These are phyloP conservation scores for Dryadula phaetusa DNA, from an alignment of 2,888 invertebrate species.

Conservation along the genomic window DNA sequence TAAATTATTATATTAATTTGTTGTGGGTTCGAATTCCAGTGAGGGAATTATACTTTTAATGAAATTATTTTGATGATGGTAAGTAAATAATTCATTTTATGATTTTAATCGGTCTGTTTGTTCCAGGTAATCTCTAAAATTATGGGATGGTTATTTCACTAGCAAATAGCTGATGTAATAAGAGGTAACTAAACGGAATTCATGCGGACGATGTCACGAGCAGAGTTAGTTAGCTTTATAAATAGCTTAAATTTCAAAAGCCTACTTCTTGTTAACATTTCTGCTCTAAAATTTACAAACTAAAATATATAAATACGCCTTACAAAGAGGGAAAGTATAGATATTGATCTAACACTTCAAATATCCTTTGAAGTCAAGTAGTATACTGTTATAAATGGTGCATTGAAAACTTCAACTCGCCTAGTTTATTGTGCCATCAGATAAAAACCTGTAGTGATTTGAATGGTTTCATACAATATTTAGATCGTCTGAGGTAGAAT, in stretches of 20 bases:
- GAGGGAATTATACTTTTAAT: no score
- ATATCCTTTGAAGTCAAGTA: slow-evolving; percentile 31
- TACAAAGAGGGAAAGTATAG: slow-evolving; percentile 29
- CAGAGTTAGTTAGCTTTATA: no score
- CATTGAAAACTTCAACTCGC: slow-evolving; percentile 37
- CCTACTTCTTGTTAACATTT: neutral
- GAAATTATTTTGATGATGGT: no score
- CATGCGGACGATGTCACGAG: no score
- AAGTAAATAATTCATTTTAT: no score
- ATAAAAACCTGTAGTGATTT: slow-evolving; percentile 42
- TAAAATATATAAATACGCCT: slow-evolving; percentile 14
- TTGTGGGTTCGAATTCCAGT: no score
- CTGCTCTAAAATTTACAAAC: slow-evolving; percentile 8
- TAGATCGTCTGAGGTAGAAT: neutral
- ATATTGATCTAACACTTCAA: slow-evolving; percentile 28
- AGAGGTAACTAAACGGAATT: no score
- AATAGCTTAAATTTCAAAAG: neutral
- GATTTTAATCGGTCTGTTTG: no score
- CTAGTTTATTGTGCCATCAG: slow-evolving; percentile 43
- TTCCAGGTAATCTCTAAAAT: no score
- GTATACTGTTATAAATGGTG: slow-evolving; percentile 38
- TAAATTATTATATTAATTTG: no score
- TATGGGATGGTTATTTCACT: no score
- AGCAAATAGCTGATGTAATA: no score
- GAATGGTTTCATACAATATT: slow-evolving; percentile 23